Evolutionary conservation across 2,797 vertebrate species (phyloP), one percentile per base, ranked within the genome.

Genomic region (Siniperca obscura): DNA sequence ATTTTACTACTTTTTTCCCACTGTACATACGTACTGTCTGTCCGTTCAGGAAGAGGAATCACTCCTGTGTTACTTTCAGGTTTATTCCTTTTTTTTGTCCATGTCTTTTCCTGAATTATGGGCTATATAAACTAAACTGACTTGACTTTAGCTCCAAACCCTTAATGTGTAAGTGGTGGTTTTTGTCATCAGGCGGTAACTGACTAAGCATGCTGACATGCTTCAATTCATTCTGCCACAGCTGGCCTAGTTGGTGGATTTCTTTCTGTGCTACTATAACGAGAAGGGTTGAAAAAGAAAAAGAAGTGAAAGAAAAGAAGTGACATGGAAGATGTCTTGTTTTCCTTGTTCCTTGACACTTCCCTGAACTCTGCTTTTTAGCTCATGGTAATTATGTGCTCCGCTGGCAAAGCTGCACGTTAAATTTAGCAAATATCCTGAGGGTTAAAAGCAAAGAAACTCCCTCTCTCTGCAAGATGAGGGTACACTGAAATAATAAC

Each of bases 301-400:
- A 30, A 30, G 30, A 30, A 30, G 30, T 30, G 30, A 30, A 38
- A 22, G 12, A 27, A 52, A n/a, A 82, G 22, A 81, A 55, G 21
- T n/a, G 40, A 34, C 12, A 59, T 71, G 19, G 34, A 76, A 36
- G 38, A 78, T 4, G 19, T 64, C 70, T 76, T 25, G 56, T 59
- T 81, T 73, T 19, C 21, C 40, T 65, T 27, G 1, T 66, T 69
- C 76, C 10, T 30, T 48, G 74, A 74, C 80, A 68, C 60, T 70
- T 48, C 68, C 57, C 22, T 80, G 53, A 82, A 88, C 83, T 60
- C 62, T 59, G 76, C 84, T 81, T 42, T 50, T 90, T 77, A 76
- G 74, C 77, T 81, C 22, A 38, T 67, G 67, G 12, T 82, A 83
- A 90, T 87, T 71, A 91, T 72, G 59, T 34, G 21, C 71, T 76